Evolutionary conservation across 2,888 invertebrate species (phyloP).

Genomic region (Eudasyphora cyanicolor): DNA sequence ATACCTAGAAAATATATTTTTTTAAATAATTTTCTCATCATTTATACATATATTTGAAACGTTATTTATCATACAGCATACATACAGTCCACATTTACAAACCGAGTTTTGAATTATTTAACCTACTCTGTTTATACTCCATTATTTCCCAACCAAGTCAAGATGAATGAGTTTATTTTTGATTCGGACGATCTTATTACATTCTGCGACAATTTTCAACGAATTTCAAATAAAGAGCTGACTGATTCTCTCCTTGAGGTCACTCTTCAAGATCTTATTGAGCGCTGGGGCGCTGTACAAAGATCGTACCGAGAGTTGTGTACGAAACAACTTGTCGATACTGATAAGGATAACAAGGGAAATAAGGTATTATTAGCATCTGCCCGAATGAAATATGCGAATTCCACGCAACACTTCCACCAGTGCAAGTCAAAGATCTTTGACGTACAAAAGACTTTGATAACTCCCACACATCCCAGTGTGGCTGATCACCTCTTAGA

Average conservation of each 20-base stretch:
- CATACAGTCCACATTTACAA: no score
- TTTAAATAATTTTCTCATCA: no score
- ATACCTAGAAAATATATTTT: no score
- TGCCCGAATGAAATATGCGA: background rate
- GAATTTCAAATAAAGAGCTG: background rate
- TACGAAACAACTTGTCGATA: background rate
- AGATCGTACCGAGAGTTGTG: background rate
- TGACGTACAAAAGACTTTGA: constrained; percentile 1
- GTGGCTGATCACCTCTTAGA: background rate
- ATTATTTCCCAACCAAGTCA: background rate
- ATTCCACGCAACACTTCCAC: background rate
- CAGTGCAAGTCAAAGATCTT: constrained; percentile 12
- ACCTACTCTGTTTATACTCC: no score
- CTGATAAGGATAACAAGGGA: background rate
- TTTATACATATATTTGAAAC: no score
- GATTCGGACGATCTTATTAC: constrained; percentile 58
- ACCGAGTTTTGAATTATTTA: no score
- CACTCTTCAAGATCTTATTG: background rate
- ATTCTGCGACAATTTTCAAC: background rate
- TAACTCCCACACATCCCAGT: background rate
- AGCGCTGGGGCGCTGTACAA: background rate
- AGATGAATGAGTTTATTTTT: background rate
- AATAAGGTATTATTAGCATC: background rate
- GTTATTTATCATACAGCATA: no score
- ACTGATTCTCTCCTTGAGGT: constrained; percentile 6